These are phyloP conservation scores for Limanda limanda DNA, from an alignment of 2,113 vertebrate genomes.

Conservation along the genomic window DNA sequence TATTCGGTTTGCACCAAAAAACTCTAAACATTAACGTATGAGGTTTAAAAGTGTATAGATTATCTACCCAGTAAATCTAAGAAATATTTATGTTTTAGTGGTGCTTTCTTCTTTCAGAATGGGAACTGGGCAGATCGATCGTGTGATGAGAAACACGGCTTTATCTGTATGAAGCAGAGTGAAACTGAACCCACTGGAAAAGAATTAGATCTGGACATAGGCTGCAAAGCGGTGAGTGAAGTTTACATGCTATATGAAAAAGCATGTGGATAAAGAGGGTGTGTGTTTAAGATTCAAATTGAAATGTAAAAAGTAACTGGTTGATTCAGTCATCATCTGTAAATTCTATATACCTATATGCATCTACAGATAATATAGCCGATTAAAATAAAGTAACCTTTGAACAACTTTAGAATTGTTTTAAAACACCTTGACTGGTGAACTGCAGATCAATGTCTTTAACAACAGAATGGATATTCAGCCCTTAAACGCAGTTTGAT, in stretches of 20 bases:
- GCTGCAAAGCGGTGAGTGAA: constrained; percentile 88
- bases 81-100: not conserved
- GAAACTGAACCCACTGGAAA: constrained; percentile 57
- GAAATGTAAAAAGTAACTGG: too few species aligned
- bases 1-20: too few species aligned
- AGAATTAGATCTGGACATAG: constrained; percentile 71
- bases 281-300: not conserved
- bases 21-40: too few species aligned
- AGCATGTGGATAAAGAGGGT: not conserved
- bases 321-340: too few species aligned
- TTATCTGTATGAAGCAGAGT: constrained; percentile 90
- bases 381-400: not conserved
- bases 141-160: constrained; percentile 86
- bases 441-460: not conserved
- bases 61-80: not conserved
- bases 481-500: not conserved
- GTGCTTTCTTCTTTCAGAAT: constrained; percentile 75
- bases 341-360: too few species aligned
- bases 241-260: not conserved
- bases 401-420: too few species aligned
- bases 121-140: constrained; percentile 91
- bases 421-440: not conserved
- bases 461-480: not conserved
- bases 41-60: not conserved
- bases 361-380: too few species aligned